A percentile compares a stretch with the other conserved stretches of the same genome.
Evolutionary conservation across 92 coral and sea anemone genomes (phyloP).

Genomic region (Epizoanthus rinbou): DNA sequence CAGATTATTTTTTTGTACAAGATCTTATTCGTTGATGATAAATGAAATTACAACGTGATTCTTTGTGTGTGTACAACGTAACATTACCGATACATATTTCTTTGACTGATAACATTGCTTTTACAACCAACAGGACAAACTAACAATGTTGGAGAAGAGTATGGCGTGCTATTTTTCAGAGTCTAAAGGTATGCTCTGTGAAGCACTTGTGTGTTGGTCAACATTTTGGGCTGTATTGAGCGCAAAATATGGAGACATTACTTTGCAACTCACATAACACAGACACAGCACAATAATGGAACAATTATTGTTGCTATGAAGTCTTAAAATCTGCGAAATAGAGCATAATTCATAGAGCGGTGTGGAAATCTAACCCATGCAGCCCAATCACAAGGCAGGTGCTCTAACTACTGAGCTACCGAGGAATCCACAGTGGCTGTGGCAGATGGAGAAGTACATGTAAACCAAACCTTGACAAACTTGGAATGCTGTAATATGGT

Average conservation of each 20-base stretch:
- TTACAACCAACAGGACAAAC: constrained; percentile 59
- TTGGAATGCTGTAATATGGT: too few species aligned
- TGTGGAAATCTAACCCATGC: too few species aligned
- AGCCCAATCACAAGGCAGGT: too few species aligned
- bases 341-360: too few species aligned
- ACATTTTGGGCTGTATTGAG: not conserved
- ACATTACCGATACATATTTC: not conserved
- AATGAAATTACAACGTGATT: not conserved
- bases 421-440: too few species aligned
- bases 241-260: too few species aligned
- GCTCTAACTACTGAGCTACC: too few species aligned
- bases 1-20: too few species aligned
- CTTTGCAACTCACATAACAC: not conserved
- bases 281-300: not conserved
- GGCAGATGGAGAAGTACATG: too few species aligned
- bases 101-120: not conserved
- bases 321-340: not conserved
- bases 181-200: constrained; percentile 67
- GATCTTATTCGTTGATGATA: too few species aligned
- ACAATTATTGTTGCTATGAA: not conserved
- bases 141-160: constrained; percentile 77
- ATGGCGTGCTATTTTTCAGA: constrained; percentile 85
- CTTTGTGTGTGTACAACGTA: not conserved
- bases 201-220: not conserved
- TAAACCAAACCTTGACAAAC: too few species aligned